Percentiles rank a stretch among this genome's conserved stretches.
These are phyloP conservation scores for Kryptolebias marmoratus DNA, from an alignment of 2,113 vertebrate species.

Conservation along the genomic window DNA sequence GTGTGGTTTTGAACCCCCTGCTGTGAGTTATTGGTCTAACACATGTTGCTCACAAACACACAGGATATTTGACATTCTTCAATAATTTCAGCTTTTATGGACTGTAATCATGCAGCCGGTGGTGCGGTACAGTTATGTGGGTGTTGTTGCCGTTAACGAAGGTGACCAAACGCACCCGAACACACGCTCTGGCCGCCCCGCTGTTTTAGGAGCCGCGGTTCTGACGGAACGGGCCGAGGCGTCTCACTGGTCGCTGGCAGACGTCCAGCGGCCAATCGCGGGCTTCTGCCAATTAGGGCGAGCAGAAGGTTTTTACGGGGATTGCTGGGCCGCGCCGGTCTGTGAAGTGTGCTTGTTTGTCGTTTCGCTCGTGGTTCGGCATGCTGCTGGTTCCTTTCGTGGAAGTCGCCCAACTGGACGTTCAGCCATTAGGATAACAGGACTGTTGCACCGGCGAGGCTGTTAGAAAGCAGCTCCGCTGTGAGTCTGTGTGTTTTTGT, in stretches of 20 bases:
- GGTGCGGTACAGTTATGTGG: conserved; percentile 16
- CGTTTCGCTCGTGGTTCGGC: not conserved
- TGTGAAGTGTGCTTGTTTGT: not conserved
- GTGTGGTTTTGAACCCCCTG: conserved; percentile 44
- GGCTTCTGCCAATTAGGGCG: conserved; percentile 57
- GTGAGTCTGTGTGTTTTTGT: conserved; percentile 14
- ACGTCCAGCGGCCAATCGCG: conserved; percentile 70
- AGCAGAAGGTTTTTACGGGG: conserved; percentile 26
- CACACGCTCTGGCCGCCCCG: conserved; percentile 41
- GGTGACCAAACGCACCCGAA: conserved; percentile 57
- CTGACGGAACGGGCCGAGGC: conserved; percentile 47
- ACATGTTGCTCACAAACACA: conserved; percentile 51
- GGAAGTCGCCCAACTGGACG: conserved; percentile 14
- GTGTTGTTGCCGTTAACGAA: conserved; percentile 23
- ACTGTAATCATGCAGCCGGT: conserved; percentile 38
- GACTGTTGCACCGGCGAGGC: conserved; percentile 9
- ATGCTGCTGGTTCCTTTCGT: not conserved
- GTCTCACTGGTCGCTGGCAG: conserved; percentile 73
- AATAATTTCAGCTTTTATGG: conserved; percentile 57
- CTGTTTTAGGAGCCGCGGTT: conserved; percentile 62
- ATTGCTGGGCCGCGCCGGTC: not conserved
- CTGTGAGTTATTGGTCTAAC: conserved; percentile 56
- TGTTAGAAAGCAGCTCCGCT: not conserved
- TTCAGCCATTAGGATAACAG: conserved; percentile 33
- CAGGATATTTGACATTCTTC: conserved; percentile 57